Evolutionary conservation across 2,888 invertebrate genomes (phyloP).

Genomic region (Marasmarcha lunaedactyla): DNA sequence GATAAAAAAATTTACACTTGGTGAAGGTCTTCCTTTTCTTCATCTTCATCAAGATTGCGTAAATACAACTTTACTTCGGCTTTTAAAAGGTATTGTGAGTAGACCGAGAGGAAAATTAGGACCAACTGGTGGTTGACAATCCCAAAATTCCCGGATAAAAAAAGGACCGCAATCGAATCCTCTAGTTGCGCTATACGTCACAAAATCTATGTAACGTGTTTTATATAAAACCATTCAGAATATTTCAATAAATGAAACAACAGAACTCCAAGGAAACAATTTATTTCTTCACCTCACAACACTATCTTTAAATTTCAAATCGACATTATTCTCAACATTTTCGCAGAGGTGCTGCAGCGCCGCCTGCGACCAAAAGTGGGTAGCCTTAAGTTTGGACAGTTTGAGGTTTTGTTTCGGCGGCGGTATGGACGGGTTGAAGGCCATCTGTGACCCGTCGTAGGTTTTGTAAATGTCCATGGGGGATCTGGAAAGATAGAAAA

Average conservation of each 20-base stretch:
- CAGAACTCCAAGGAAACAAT: neutral
- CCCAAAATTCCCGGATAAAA: too few relatives aligned
- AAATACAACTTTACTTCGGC: too few relatives aligned
- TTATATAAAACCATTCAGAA: too few relatives aligned
- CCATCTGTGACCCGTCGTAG: constrained; percentile 78
- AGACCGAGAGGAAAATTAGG: too few relatives aligned
- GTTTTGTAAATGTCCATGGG: constrained; percentile 73
- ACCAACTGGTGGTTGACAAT: too few relatives aligned
- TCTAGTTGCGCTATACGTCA: too few relatives aligned
- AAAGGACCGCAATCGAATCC: too few relatives aligned
- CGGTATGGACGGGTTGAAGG: constrained; percentile 80
- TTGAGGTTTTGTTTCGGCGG: constrained; percentile 69
- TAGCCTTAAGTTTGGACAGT: constrained; percentile 29
- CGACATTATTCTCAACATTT: constrained; percentile 29
- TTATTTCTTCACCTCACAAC: neutral
- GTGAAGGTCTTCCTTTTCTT: too few relatives aligned
- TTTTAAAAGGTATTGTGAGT: too few relatives aligned
- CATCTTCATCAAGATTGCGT: too few relatives aligned
- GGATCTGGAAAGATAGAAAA: constrained; percentile 49
- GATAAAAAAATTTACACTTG: too few relatives aligned
- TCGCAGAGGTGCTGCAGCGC: constrained; percentile 54
- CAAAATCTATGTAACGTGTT: too few relatives aligned
- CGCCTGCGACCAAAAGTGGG: constrained; percentile 48
- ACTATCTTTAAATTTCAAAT: constrained; percentile 17
- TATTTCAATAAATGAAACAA: neutral